Evolutionary conservation across 1,140 invertebrate genomes (phyloP).

Genomic region (Anagrus nilaparvatae): DNA sequence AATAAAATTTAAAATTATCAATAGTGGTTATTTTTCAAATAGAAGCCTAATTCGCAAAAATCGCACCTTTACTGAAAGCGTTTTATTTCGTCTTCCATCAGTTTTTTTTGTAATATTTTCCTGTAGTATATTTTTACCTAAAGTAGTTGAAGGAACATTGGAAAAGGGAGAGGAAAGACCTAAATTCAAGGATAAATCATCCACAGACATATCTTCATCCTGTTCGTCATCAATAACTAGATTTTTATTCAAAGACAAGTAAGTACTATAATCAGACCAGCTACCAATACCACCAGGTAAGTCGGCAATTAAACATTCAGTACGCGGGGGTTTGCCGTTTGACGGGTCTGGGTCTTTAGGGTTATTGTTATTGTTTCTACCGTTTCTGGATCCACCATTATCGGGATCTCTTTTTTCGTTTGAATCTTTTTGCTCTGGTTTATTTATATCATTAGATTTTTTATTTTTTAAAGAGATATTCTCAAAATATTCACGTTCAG

Average conservation of each 20-base stretch:
- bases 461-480: conserved; percentile 30
- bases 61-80: no score
- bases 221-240: conserved; percentile 15
- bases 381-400: neutral
- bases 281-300: conserved; percentile 67
- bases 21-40: no score
- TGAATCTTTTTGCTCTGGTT: conserved; percentile 35
- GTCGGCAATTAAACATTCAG: conserved; percentile 59
- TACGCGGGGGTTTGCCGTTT: conserved; percentile 34
- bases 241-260: conserved; percentile 45
- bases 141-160: no score
- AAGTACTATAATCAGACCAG: conserved; percentile 76
- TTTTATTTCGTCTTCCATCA: no score
- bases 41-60: no score
- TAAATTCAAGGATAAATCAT: no score
- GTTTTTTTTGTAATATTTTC: no score
- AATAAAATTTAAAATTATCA: no score
- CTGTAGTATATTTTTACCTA: no score
- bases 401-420: conserved; percentile 21
- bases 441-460: conserved; percentile 30
- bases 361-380: neutral
- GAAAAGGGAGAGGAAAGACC: no score
- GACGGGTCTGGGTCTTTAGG: conserved; percentile 11
- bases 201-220: no score
- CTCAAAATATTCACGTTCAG: conserved; percentile 47